Evolutionary conservation across 2,797 vertebrate genomes (phyloP), one percentile per base, ranked within the genome.

Genomic region (Tokudaia tokunoshimensis): DNA sequence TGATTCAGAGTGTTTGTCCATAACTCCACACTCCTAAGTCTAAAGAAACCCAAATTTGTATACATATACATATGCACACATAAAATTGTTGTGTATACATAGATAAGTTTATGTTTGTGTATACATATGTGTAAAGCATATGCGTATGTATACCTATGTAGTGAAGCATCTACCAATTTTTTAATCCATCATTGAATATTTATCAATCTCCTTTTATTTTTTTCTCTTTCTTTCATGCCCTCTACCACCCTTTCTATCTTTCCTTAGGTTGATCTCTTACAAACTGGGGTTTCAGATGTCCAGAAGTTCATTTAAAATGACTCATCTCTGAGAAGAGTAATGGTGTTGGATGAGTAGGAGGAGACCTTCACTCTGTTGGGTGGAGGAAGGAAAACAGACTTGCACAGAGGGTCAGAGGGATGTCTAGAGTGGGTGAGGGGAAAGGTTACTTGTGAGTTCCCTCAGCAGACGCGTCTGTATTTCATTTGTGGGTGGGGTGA

Each of bases 401-500:
- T 79, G 52, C 34, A 37, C 34, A 65, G 95, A 75, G 57, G 17
- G 65, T 79, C 91, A 52, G 75, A 92, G 63, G 50, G 26, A 24
- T 44, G 63, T 82, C 83, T 85, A 26, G 59, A 65, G 87, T 9
- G 22, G 63, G 29, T 11, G 29, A 22, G 29, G 78, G 41, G 61
- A 19, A 57, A 85, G 83, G 47, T 75, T 37, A 9, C 63, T 87
- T 26, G 3, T 15, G 12, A 76, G 9, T 75, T 26, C 31, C 92
- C 52, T 85, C 20, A 31, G 78, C 70, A 72, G 57, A 82, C 31
- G 79, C 29, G 41, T 57, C 34, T 84, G 31, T 80, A 24, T 76
- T 90, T 97, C 78, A n/a, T 92, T 81, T 90, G 74, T 82, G 44
- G 57, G 65, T 81, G 31, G 74, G 41, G 63, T 26, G 34, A 24